Base-by-base conservation (phyloP, 2,113 vertebrate genomes). In the Brachyhypopomus occidentalis region DNA sequence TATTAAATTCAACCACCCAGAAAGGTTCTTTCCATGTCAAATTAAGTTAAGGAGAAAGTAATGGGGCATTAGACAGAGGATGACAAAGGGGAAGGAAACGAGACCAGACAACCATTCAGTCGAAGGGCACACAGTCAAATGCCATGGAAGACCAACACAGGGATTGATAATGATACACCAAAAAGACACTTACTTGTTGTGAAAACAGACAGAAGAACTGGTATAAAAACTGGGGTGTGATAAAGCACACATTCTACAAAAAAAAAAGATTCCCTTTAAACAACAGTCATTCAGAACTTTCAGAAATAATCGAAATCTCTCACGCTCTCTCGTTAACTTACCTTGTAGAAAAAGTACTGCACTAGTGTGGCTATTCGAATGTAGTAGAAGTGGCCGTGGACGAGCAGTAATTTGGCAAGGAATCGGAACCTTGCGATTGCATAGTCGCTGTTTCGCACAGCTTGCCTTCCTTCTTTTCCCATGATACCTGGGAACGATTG, bases 311-410 rank as follows among this genome's bases (percentile, higher is more conserved):
- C 11, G 23, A 22, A n/a, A 82, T 6, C 36, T 4, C 23, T 38
- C n/a, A 0, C 17, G 23, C 9, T 4, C 3, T 11, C 19, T 48
- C 2, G 6, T 25, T 4, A 5, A 89, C 92, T 88, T 87, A 98
- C 97, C 97, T 99, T 99, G 93, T 99, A 99, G 96, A 99, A 99
- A 98, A 99, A 99, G 95, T 98, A 99, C 94, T 99, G 97, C 95
- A 99, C 98, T 94, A 99, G 97, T 59, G 96, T 98, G 84, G 97
- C 94, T 96, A 99, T 96, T 93, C 98, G 96, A 94, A 99, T 94
- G 91, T 99, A 99, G 93, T 99, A 99, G 95, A 97, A 96, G 93
- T 99, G 98, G 82, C 98, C 98, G 82, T 99, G 98, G 91, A 98
- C 98, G 91, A 99, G 94, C 90, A 99, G 95, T 73, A 99, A 91